phyloP scores from a whole-genome alignment of 2,888 invertebrate species.

The Sminthurides aquaticus region DNA sequence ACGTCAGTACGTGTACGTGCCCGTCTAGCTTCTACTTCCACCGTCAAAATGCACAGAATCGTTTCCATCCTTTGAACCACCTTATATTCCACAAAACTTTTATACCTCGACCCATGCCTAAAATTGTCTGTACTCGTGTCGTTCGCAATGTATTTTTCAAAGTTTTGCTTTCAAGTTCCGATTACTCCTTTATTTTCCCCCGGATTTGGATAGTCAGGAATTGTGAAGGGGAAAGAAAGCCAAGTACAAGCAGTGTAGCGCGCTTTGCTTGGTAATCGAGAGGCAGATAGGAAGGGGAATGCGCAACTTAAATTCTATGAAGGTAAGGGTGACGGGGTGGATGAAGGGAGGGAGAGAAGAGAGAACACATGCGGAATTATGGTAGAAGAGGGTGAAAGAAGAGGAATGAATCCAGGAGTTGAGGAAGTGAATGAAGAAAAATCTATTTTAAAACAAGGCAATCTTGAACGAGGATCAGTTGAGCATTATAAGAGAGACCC shows the following conservation, averaged over 20 bases:
- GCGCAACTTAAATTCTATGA: background rate
- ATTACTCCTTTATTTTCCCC: too few relatives aligned
- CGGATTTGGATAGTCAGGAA: background rate
- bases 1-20: too few relatives aligned
- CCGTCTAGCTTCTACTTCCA: too few relatives aligned
- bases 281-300: background rate
- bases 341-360: background rate
- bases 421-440: background rate
- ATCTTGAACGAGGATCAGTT: background rate
- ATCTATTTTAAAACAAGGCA: background rate
- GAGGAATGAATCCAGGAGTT: background rate
- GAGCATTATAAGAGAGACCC: too few relatives aligned
- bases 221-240: background rate
- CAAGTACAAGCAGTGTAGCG: background rate
- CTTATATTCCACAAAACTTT: too few relatives aligned
- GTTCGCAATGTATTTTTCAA: too few relatives aligned
- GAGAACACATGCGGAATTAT: background rate
- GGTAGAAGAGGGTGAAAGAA: background rate
- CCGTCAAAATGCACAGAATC: too few relatives aligned
- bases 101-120: too few relatives aligned
- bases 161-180: too few relatives aligned
- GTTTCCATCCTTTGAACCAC: too few relatives aligned
- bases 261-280: background rate
- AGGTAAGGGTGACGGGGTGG: background rate
- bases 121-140: too few relatives aligned